Conservation (phyloP, 1,140 invertebrate species). For the Polypedilum vanderplanki region DNA sequence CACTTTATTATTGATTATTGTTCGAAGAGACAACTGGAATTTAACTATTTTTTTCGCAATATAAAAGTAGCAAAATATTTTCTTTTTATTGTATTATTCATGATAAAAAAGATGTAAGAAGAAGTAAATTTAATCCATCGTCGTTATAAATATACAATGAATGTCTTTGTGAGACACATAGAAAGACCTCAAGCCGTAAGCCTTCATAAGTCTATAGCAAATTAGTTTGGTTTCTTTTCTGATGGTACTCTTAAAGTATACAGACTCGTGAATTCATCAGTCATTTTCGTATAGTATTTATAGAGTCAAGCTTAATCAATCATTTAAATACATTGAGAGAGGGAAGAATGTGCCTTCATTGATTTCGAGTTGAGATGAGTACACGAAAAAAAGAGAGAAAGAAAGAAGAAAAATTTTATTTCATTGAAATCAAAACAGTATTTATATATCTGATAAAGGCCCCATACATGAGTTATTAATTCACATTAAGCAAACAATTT, state of each 20-base stretch:
- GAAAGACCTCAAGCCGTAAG: neutral
- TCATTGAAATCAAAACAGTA: conserved; percentile 14
- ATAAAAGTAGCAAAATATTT: conserved; percentile 20
- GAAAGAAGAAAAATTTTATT: neutral
- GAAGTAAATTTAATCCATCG: conserved; percentile 8
- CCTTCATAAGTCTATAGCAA: conserved; percentile 11
- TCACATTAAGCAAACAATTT: conserved; percentile 19
- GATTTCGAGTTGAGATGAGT: neutral
- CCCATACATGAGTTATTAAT: conserved; percentile 1
- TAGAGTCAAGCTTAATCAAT: neutral
- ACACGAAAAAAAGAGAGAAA: no score
- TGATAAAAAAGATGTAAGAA: neutral
- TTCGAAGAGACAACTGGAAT: neutral
- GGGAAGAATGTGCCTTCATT: neutral
- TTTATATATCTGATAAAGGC: neutral
- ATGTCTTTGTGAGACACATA: neutral
- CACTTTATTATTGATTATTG: conserved; percentile 6
- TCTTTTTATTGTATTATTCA: neutral
- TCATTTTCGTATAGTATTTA: conserved; percentile 10
- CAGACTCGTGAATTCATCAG: neutral
- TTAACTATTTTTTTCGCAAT: conserved; percentile 4
- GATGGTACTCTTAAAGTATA: neutral
- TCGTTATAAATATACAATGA: neutral
- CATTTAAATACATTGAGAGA: conserved; percentile 2
- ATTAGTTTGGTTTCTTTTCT: conserved; percentile 13